Percentiles rank a stretch among this genome's conserved stretches.
Evolutionary conservation across 2,113 vertebrate genomes (phyloP).

Genomic region (Choloepus hoffmanni): DNA sequence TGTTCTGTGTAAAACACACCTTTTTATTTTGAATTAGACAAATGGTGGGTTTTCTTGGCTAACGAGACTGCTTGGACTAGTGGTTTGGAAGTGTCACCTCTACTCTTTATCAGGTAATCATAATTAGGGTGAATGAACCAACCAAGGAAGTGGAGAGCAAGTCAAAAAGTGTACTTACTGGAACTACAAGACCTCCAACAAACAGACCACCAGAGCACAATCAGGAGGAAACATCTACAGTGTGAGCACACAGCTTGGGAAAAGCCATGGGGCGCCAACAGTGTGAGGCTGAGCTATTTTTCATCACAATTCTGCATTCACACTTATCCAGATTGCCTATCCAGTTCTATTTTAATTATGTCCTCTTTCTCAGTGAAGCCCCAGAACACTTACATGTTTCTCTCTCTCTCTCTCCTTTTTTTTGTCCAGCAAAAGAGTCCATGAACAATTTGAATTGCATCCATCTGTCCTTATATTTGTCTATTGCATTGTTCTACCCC

Average conservation of each 20-base stretch:
- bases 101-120: conserved; percentile 74
- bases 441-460: neutral
- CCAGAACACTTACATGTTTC: neutral
- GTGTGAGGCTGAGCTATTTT: neutral
- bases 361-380: neutral
- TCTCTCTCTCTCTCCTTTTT: neutral
- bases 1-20: conserved; percentile 53
- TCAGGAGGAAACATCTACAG: neutral
- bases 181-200: conserved; percentile 75
- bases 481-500: neutral
- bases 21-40: conserved; percentile 76
- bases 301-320: neutral
- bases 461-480: neutral
- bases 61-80: conserved; percentile 66
- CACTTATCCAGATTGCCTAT: neutral
- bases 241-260: neutral
- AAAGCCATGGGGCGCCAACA: neutral
- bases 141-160: conserved; percentile 19
- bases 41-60: conserved; percentile 62
- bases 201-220: conserved; percentile 63
- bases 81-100: conserved; percentile 74
- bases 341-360: neutral
- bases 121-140: conserved; percentile 74
- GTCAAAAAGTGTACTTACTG: conserved; percentile 39
- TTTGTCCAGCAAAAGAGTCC: neutral